Evolutionary conservation across 2,888 invertebrate genomes (phyloP), one percentile per base, ranked within the genome.

Genomic region (Pachymerium ferrugineum): DNA sequence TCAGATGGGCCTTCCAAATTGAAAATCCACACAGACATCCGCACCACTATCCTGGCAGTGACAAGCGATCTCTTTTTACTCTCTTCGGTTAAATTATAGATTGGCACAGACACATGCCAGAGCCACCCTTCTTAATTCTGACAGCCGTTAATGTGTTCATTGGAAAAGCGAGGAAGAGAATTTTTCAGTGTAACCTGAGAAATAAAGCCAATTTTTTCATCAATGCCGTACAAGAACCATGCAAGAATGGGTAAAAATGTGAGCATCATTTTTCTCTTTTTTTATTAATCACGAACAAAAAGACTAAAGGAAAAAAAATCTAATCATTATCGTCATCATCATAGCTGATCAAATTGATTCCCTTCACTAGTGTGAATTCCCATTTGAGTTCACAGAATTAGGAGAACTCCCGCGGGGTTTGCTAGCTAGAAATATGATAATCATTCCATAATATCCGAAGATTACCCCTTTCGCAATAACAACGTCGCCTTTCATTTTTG

Each of bases 41-140:
- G 47, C 47, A 47, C 47, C 47, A 47, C 19, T 47, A 47, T 14
- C 47, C 47, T 14, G 47, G 47, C 47, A 47, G 47, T 47, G 47
- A 47, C 47, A 47, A 47, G 47, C 47, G 47, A 47, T 47, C 47
- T 47, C 47, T 47, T 47, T 47, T 47, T 47, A 47, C 47, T 47
- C 47, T 47, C 47, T 47, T 47, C 47, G 19, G 47, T 47, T 47
- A 47, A 47, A 47, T 47, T 47, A 47, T 47, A 47, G 47, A 47
- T 47, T 47, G 47, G 47, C 47, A 47, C 47, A 47, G 47, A 47
- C 47, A 47, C 47, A 47, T 47, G 47, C 47, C 47, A 47, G 47
- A 47, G 47, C 47, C 47, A 47, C 47, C 47, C 47, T 47, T 47
- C 47, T 47, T 47, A 47, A 47, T 47, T 47, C 47, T 47, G 47